Conservation (phyloP, 2,888 invertebrate genomes). For the Stenurella melanura region DNA sequence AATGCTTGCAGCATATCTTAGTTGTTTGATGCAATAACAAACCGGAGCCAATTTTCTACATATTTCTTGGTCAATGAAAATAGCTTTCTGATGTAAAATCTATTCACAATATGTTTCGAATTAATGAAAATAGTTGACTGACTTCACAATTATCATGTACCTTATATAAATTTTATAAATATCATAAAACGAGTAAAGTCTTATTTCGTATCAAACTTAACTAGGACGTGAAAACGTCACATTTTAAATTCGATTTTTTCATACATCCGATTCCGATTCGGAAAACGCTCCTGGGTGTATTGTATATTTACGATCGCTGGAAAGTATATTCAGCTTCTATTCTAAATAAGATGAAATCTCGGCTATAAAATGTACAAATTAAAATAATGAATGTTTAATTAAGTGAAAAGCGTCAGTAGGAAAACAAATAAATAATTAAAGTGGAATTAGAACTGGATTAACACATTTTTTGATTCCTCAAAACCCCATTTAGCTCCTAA, state of each 20-base stretch:
- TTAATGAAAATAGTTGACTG: too few relatives aligned
- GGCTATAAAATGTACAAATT: conserved; percentile 24
- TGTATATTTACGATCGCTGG: conserved; percentile 21
- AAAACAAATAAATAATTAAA: conserved; percentile 33
- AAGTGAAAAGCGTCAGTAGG: conserved; percentile 16
- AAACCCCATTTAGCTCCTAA: neutral
- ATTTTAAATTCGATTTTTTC: neutral
- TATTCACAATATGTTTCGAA: too few relatives aligned
- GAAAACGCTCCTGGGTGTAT: neutral
- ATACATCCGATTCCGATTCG: neutral
- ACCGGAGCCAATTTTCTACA: too few relatives aligned
- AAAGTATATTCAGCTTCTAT: conserved; percentile 19
- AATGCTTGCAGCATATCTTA: too few relatives aligned
- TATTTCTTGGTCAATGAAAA: too few relatives aligned
- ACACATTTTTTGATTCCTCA: conserved; percentile 22
- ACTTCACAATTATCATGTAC: too few relatives aligned
- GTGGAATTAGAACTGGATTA: conserved; percentile 14
- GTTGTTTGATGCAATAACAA: too few relatives aligned
- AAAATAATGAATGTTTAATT: conserved; percentile 27
- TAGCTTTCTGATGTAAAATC: too few relatives aligned
- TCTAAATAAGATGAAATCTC: conserved; percentile 22
- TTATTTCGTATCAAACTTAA: too few relatives aligned
- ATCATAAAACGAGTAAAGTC: too few relatives aligned
- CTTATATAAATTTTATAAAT: too few relatives aligned
- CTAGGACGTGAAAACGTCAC: too few relatives aligned